Base-by-base conservation (phyloP, 1,140 invertebrate genomes). In the Cylas formicarius region DNA sequence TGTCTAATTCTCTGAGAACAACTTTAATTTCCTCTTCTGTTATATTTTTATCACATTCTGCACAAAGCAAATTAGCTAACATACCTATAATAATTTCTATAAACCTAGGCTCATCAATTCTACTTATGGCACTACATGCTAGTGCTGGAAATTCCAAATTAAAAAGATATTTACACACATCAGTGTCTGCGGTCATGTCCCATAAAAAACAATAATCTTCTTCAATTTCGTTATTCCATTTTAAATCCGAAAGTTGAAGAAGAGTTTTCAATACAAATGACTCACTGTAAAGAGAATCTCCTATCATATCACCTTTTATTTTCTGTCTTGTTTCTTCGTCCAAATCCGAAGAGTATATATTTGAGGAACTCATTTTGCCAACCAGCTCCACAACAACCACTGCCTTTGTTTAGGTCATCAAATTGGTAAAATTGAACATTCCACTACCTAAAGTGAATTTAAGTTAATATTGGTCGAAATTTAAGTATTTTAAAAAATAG, bases 161-260 rank as follows among this genome's bases (percentile, higher is more conserved):
- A 35, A 80, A 60, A 3, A 86, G 65, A 57, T 79, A 78, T n/a
- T 72, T 47, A 2, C 79, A 77, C 2, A 86, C 75, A 56, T 84
- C 83, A 54, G 73, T 71, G 45, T 86, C 77, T 0, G 76, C 63
- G 7, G 82, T 81, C 79, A 86, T 84, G 51, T 88, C 82, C 84
- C 84, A 88, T 1, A 88, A 56, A 14, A 73, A 75, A 55, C 82
- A 84, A 4, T 86, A 64, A 45, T 85, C 76, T 10, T 74, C 70
- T 70, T 86, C 83, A 14, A 82, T 58, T 4, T 72, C 60, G 33
- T 74, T 63, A 11, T 67, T 62, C 44, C 64, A 63, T 1, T 65
- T 51, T 8, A 70, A 54, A 55, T 74, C 67, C 0, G 65, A 67
- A 19, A 81, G 60, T 58, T 72, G 68, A 38, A 79, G 50, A 8